Conservation (phyloP, 2,113 vertebrate genomes). For the Dromaius novaehollandiae region DNA sequence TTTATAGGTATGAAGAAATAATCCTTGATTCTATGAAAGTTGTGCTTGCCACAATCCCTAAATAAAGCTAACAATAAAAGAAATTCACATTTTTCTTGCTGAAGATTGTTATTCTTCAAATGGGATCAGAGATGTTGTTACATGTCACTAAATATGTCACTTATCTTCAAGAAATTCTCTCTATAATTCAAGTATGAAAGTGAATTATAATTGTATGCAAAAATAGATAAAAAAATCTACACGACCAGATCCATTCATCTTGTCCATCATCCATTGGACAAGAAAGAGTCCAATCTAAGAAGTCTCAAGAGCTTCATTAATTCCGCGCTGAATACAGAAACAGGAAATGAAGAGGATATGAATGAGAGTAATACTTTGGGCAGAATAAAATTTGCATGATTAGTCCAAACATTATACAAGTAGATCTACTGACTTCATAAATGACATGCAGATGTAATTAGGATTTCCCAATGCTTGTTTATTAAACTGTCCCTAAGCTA, state of each 20-base stretch:
- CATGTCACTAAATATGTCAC: not conserved
- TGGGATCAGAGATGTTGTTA: not conserved
- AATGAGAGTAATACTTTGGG: conserved; percentile 39
- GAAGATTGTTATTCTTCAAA: not conserved
- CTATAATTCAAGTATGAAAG: not conserved
- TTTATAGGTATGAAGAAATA: not conserved
- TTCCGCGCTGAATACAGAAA: conserved; percentile 45
- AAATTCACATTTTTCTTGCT: not conserved
- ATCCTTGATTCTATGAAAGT: not conserved
- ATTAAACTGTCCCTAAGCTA: conserved; percentile 25
- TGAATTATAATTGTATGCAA: not conserved
- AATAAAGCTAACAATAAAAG: not conserved
- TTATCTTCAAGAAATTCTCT: not conserved
- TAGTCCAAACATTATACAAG: conserved; percentile 60
- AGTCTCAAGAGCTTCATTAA: conserved; percentile 42
- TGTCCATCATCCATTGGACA: not conserved
- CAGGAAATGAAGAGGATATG: conserved; percentile 60
- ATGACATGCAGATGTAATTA: conserved; percentile 47
- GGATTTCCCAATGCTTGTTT: conserved; percentile 61
- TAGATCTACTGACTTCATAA: conserved; percentile 51
- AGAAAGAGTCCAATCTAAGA: not conserved
- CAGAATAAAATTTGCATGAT: conserved; percentile 37
- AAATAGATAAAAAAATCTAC: not conserved
- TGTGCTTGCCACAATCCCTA: not conserved
- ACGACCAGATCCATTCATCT: not conserved